Conservation (phyloP, 2,797 vertebrate species). For the Leptatherina wallacei region DNA sequence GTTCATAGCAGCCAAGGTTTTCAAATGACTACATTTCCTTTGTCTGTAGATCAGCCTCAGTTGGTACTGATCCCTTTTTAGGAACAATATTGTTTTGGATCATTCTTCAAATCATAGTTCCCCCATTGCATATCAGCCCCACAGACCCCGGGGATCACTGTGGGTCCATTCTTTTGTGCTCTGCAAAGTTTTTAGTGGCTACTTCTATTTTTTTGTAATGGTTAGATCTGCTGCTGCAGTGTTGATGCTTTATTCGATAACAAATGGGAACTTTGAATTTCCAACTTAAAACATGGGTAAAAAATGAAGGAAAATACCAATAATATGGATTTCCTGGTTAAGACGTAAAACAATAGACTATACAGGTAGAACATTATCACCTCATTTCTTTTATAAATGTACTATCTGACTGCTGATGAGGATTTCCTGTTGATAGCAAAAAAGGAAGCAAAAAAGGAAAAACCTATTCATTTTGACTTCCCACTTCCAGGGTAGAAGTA, state of each 20-base stretch:
- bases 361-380: background rate
- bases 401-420: too few relatives aligned
- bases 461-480: too few relatives aligned
- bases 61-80: background rate
- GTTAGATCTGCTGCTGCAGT: background rate
- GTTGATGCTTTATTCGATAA: background rate
- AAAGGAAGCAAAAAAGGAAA: too few relatives aligned
- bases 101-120: background rate
- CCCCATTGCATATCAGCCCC: background rate
- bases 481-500: too few relatives aligned
- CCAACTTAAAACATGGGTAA: too few relatives aligned
- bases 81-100: background rate
- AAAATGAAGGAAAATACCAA: too few relatives aligned
- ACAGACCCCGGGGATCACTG: background rate
- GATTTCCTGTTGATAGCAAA: too few relatives aligned
- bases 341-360: background rate
- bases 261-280: background rate
- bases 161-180: background rate
- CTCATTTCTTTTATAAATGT: background rate
- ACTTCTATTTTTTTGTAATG: background rate
- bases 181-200: background rate
- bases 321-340: background rate
- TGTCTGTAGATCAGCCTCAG: too few relatives aligned
- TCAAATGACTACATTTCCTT: too few relatives aligned
- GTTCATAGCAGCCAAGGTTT: background rate